Percentiles rank a stretch among this genome's conserved stretches.
Conservation (phyloP, 2,113 vertebrate species). For the Anarrhichthys ocellatus region DNA sequence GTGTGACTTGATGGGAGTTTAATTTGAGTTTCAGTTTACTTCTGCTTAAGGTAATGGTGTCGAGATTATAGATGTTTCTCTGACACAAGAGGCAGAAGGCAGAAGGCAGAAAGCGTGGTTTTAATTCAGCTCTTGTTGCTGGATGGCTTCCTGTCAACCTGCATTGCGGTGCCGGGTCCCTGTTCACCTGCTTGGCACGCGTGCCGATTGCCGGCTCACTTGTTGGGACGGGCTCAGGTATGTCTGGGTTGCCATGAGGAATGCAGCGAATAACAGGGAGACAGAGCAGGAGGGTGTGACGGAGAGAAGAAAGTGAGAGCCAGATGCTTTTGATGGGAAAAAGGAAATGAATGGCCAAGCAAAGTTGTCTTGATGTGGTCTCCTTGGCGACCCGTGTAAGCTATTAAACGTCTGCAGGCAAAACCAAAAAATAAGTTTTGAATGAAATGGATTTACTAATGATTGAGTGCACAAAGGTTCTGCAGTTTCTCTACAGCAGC, state of each 20-base stretch:
- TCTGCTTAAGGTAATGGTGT: background rate
- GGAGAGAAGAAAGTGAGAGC: slow-evolving; percentile 48
- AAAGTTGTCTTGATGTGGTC: slow-evolving; percentile 52
- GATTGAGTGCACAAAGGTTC: slow-evolving; percentile 53
- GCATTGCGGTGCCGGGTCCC: background rate
- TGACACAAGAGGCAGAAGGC: background rate
- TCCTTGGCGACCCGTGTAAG: slow-evolving; percentile 26
- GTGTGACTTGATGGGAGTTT: slow-evolving; percentile 22
- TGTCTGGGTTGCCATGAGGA: slow-evolving; percentile 46
- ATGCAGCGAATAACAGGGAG: slow-evolving; percentile 27
- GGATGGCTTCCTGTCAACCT: slow-evolving; percentile 6
- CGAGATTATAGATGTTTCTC: background rate
- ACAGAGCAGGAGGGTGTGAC: slow-evolving; percentile 5
- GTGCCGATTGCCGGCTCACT: slow-evolving; percentile 28
- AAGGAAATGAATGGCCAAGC: slow-evolving; percentile 52
- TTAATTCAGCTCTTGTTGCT: slow-evolving; percentile 5
- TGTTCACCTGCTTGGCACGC: slow-evolving; percentile 42
- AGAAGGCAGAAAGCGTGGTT: background rate
- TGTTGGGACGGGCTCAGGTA: slow-evolving; percentile 70
- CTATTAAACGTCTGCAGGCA: slow-evolving; percentile 39
- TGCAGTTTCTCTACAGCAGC: slow-evolving; percentile 25
- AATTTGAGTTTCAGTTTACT: background rate
- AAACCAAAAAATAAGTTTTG: slow-evolving; percentile 54
- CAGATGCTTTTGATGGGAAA: slow-evolving; percentile 50
- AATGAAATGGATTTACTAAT: slow-evolving; percentile 50